Evolutionary conservation across 1,140 invertebrate species (phyloP).

Genomic region (Diachasma alloeum): DNA sequence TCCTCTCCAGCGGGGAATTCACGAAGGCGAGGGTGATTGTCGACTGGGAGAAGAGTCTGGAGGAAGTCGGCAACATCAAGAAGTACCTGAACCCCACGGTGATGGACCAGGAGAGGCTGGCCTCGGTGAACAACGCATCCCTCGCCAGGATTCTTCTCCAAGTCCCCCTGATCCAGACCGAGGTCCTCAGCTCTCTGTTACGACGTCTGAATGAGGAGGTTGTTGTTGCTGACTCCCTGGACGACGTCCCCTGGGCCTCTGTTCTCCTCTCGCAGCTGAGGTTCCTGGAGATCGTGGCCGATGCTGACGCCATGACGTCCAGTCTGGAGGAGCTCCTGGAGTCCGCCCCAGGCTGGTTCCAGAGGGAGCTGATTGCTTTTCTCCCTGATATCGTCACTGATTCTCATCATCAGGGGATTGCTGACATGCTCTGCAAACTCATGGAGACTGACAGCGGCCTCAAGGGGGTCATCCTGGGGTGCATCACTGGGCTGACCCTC

Average conservation of each 20-base stretch:
- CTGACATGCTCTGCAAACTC: conserved; percentile 52
- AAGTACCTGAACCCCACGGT: conserved; percentile 49
- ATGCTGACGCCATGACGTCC: conserved; percentile 43
- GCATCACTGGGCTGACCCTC: conserved; percentile 53
- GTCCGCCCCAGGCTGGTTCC: conserved; percentile 56
- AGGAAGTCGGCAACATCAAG: conserved; percentile 46
- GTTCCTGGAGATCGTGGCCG: conserved; percentile 52
- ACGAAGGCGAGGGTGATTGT: conserved; percentile 43
- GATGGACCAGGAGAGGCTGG: conserved; percentile 26
- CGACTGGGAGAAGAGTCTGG: conserved; percentile 48
- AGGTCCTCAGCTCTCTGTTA: conserved; percentile 46
- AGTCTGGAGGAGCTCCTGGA: conserved; percentile 54
- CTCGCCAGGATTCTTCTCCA: conserved; percentile 53
- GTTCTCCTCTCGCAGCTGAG: conserved; percentile 54
- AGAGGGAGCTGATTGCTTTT: conserved; percentile 52
- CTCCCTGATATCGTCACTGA: conserved; percentile 58
- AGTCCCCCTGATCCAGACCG: conserved; percentile 50
- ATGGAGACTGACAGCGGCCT: conserved; percentile 50
- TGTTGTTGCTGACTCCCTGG: conserved; percentile 43
- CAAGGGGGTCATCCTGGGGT: conserved; percentile 50
- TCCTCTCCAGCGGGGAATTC: conserved; percentile 35
- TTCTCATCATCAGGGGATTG: conserved; percentile 51
- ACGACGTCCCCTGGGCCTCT: conserved; percentile 49
- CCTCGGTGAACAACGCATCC: conserved; percentile 38
- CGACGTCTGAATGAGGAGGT: conserved; percentile 54